Conservation (phyloP, 35 echinoderm and acorn worm genomes). For the Chiridota heheva region DNA sequence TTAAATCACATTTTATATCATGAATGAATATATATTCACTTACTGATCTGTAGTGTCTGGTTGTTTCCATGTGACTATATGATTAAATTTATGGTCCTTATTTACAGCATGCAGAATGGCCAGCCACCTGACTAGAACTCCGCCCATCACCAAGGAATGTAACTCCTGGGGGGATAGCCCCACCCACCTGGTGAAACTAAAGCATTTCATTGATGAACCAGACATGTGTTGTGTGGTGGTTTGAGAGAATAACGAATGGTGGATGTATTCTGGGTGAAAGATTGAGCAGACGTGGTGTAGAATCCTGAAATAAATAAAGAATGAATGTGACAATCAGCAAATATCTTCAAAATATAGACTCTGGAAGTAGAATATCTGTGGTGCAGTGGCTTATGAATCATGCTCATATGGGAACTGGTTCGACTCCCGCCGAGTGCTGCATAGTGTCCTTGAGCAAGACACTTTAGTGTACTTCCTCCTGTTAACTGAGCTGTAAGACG, state of each 20-base stretch:
- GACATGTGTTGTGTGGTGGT: not conserved
- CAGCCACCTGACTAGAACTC: slow-evolving; percentile 59
- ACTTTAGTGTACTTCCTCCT: no score
- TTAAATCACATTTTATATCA: no score
- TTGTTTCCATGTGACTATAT: slow-evolving; percentile 43
- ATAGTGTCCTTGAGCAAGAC: no score
- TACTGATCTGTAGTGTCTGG: not conserved
- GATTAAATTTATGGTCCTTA: slow-evolving; percentile 67
- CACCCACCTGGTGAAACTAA: slow-evolving; percentile 80
- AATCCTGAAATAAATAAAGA: slow-evolving; percentile 35
- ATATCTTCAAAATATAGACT: not conserved
- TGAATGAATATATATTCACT: no score
- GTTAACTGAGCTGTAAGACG: no score
- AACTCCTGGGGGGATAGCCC: slow-evolving; percentile 70
- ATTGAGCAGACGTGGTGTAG: slow-evolving; percentile 68
- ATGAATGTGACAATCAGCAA: not conserved
- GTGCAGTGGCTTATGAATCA: no score
- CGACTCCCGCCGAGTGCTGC: no score
- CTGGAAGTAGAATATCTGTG: no score
- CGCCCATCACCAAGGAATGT: slow-evolving; percentile 39
- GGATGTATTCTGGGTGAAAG: slow-evolving; percentile 72
- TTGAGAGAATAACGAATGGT: slow-evolving; percentile 57
- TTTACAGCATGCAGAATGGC: slow-evolving; percentile 58
- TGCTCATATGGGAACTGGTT: no score
- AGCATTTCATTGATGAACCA: slow-evolving; percentile 14